Evolutionary conservation across 2,113 vertebrate species (phyloP).

Genomic region (Passer montanus): DNA sequence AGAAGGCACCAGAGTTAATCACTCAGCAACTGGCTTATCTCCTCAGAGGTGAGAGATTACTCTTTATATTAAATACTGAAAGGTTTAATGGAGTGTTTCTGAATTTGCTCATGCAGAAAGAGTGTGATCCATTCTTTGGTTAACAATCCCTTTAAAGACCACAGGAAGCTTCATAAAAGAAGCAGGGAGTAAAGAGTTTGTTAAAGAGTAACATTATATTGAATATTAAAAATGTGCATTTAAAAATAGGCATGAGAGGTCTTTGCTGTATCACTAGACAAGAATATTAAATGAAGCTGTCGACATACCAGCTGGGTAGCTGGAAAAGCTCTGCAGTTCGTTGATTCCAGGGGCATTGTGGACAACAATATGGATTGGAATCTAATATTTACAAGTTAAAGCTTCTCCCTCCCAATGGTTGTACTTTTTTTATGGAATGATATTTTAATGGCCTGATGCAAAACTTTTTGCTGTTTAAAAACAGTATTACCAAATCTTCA

Average conservation of each 20-base stretch:
- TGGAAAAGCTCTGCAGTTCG: conserved; percentile 37
- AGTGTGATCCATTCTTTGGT: conserved; percentile 89
- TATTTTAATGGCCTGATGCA: neutral
- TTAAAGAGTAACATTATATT: conserved; percentile 83
- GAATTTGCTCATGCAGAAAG: conserved; percentile 83
- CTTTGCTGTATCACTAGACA: conserved; percentile 69
- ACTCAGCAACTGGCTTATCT: conserved; percentile 87
- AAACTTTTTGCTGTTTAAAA: conserved; percentile 31
- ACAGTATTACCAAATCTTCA: neutral
- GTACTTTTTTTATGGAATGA: conserved; percentile 8
- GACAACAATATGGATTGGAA: conserved; percentile 53
- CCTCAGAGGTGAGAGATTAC: conserved; percentile 90
- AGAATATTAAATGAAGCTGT: conserved; percentile 71
- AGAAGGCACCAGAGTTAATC: conserved; percentile 89
- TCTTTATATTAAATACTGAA: conserved; percentile 77
- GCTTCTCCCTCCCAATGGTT: neutral
- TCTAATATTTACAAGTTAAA: conserved; percentile 63
- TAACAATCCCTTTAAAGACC: conserved; percentile 89
- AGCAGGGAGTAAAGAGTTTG: conserved; percentile 85
- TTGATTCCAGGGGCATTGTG: conserved; percentile 39
- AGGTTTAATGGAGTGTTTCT: conserved; percentile 90
- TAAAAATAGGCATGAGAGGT: conserved; percentile 73
- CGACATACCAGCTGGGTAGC: conserved; percentile 53
- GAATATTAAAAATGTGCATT: conserved; percentile 83
- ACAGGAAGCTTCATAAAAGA: conserved; percentile 84